These are phyloP conservation scores for Rhamphomyia laevipes DNA, from an alignment of 2,888 invertebrate species.

Conservation along the genomic window DNA sequence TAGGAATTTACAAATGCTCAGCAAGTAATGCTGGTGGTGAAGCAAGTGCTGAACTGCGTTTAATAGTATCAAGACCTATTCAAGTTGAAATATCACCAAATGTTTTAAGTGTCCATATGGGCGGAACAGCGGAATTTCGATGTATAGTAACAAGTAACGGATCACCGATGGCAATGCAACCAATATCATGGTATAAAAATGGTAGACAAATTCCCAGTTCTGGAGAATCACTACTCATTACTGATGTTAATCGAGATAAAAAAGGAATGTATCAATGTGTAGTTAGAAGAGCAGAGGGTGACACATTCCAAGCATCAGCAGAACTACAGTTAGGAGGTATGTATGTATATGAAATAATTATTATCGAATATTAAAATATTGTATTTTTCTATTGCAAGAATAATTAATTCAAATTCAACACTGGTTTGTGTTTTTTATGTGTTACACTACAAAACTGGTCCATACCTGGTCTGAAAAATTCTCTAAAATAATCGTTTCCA, in stretches of 20 bases:
- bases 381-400: too few relatives aligned
- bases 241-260: constrained; percentile 57
- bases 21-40: constrained; percentile 60
- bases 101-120: constrained; percentile 59
- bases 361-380: too few relatives aligned
- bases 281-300: constrained; percentile 56
- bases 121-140: constrained; percentile 59
- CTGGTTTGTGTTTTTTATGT: too few relatives aligned
- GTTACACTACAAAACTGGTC: too few relatives aligned
- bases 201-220: constrained; percentile 53
- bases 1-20: constrained; percentile 47
- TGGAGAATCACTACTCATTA: constrained; percentile 51
- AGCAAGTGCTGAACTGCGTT: constrained; percentile 52
- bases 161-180: constrained; percentile 42
- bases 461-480: too few relatives aligned
- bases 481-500: too few relatives aligned
- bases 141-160: constrained; percentile 48
- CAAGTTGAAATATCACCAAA: constrained; percentile 55
- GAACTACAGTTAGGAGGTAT: constrained; percentile 62
- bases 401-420: too few relatives aligned
- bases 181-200: constrained; percentile 55
- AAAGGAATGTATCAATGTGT: constrained; percentile 69
- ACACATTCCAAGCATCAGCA: constrained; percentile 63
- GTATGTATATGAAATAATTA: too few relatives aligned
- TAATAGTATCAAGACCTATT: constrained; percentile 53